Base-by-base conservation (phyloP, 2,888 invertebrate genomes). In the Leptinotarsa peninsularis region DNA sequence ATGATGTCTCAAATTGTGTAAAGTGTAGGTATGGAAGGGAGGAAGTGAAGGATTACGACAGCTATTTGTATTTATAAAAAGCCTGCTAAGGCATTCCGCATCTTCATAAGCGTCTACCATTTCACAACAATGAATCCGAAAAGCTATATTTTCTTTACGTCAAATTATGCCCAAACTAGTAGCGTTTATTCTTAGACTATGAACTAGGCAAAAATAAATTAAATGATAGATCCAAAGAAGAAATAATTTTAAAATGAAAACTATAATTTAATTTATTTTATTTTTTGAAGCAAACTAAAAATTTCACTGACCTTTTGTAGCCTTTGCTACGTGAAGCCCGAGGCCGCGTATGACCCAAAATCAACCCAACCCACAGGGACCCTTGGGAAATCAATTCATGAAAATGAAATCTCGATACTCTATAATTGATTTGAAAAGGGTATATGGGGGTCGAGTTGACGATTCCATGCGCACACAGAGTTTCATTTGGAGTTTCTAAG, bases 241-340 rank as follows among this genome's bases (percentile, higher is more conserved):
- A 1, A 17, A 69, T 43, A 4, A 56, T 14, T 27, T 23, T 13
- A n/a, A 27, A 56, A 23, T 69, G 69, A 17, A 13, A 13, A 50
- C 54, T 69, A 74, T 73, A 49, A 74, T 77, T 79, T 81, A 81
- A 84, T 82, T 84, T 81, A 82, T 80, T 82, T 82, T 78, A 72
- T 79, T 79, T 80, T 75, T 69, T 71, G 78, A 81, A 81, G 77
- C 76, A 79, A 79, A 76, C 75, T 78, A 77, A 79, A 78, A 75
- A 80, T 77, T 79, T 82, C 85, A 88, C 88, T 88, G 85, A 88
- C 88, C 88, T 88, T 86, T 78, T 85, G 87, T 87, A 88, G 88
- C 88, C 87, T 86, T 88, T 86, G 88, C 87, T 87, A 88, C 87
- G 83, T 86, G 88, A 83, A 81, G 88, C 85, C 87, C 87, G 84